Base-by-base conservation (phyloP, 2,113 vertebrate species). In the Tor tambroides region DNA sequence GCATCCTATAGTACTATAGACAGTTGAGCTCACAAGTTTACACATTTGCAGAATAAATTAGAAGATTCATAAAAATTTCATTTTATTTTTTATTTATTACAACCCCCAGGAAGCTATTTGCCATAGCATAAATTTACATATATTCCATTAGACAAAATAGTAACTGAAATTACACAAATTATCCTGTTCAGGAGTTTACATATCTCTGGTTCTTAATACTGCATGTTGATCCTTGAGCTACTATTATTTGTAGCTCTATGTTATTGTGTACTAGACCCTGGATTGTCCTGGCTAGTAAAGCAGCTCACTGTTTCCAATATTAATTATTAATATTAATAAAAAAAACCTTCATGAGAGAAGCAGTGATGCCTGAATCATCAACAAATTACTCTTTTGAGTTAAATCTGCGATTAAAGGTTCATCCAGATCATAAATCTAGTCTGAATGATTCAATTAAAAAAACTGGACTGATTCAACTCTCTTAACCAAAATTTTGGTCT, bases 31-130 rank as follows among this genome's bases (percentile, higher is more conserved):
- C 71, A 74, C 26, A 28, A 49, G 54, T 23, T 46, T 51, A 61
- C 41, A 71, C 61, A 59, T 63, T 71, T 46, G 35, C 85, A 86
- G 75, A 61, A 77, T 77, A 77, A 77, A 46, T 30, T 15, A 19
- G 6, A 30, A 28, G 17, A 30, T 28, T 28, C 43, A 77, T 51
- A 51, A 30, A 30, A 19, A 49, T 51, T 23, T 5, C 1, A 51
- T 51, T 49, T 76, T 28, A 46, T 76, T 46, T 76, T 28, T 14
- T 51, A 17, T 77, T 75, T 43, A 41, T 75, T 75, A 75, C 10
- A n/a, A 30, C 26, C 43, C 12, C 21, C 0, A 51, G 46, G 26
- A 77, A n/a, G 10, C 35, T 41, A 41, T 41, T 74, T 74, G 21
- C 35, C 30, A 43, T 74, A n/a, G n/a, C 3, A 77, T 17, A 51